phyloP scores from a whole-genome alignment of 2,797 vertebrate genomes.

The Pteropus rufus region DNA sequence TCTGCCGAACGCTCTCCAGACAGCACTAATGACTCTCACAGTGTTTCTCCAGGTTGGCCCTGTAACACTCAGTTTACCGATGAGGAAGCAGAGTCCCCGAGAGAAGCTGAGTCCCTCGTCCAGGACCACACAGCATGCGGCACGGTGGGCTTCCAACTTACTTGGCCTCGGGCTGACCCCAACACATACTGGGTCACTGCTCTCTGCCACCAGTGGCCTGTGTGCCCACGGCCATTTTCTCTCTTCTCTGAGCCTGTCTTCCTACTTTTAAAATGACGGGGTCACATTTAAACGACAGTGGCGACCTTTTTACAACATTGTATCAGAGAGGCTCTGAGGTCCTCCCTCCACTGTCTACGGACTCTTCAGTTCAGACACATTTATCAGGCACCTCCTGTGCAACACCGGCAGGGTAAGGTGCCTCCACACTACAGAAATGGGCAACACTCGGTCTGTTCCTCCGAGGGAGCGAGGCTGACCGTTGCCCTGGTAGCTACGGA shows the following conservation, averaged over 20 bases:
- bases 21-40: background rate
- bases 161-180: background rate
- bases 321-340: background rate
- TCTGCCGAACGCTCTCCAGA: background rate
- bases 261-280: background rate
- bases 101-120: background rate
- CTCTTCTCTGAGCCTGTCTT: background rate
- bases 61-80: background rate
- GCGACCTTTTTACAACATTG: background rate
- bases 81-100: background rate
- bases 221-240: background rate
- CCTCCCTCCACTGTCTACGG: background rate
- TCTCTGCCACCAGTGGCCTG: background rate
- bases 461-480: background rate
- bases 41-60: background rate
- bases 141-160: background rate
- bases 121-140: background rate
- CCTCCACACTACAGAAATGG: background rate
- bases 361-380: background rate
- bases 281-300: fast-evolving
- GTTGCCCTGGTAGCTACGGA: background rate
- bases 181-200: background rate
- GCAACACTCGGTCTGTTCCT: background rate
- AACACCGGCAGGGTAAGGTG: fast-evolving
- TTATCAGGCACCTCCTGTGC: background rate